Conservation (phyloP, 2,888 invertebrate species). For the Ectropis crepuscularia region DNA sequence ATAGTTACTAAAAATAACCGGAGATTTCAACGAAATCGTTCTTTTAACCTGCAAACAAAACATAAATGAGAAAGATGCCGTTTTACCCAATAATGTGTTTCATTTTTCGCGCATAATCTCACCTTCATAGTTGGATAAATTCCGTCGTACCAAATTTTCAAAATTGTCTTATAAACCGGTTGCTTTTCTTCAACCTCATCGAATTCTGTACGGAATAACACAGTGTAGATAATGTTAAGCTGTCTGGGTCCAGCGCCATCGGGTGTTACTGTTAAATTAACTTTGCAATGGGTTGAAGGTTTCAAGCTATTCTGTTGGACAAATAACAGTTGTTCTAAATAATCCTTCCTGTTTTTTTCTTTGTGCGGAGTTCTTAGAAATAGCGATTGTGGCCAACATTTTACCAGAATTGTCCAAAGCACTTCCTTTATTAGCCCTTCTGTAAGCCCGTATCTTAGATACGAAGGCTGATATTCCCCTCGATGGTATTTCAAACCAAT, state of each 20-base stretch:
- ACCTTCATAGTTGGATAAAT: slow-evolving; percentile 78
- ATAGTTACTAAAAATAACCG: slow-evolving; percentile 75
- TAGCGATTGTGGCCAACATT: no score
- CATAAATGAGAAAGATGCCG: background rate
- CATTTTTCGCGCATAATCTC: slow-evolving; percentile 5
- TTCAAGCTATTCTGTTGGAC: slow-evolving; percentile 68
- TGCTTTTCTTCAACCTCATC: slow-evolving; percentile 73
- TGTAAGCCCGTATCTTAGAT: no score
- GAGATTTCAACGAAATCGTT: slow-evolving; percentile 71
- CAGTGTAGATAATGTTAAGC: slow-evolving; percentile 66
- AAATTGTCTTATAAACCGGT: slow-evolving; percentile 67
- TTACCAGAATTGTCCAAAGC: no score
- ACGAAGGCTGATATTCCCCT: no score
- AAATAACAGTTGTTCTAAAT: background rate
- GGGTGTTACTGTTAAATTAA: slow-evolving; percentile 65
- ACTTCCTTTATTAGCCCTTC: no score
- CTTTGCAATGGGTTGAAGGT: slow-evolving; percentile 67
- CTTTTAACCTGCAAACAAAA: slow-evolving; percentile 64
- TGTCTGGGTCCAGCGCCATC: slow-evolving; percentile 71
- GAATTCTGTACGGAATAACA: slow-evolving; percentile 68
- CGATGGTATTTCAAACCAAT: no score
- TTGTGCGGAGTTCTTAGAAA: no score
- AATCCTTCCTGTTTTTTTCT: no score
- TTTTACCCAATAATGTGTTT: no score
- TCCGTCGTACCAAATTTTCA: slow-evolving; percentile 76